Conservation (phyloP, 2,888 invertebrate species). For the Enchytraeus crypticus region DNA sequence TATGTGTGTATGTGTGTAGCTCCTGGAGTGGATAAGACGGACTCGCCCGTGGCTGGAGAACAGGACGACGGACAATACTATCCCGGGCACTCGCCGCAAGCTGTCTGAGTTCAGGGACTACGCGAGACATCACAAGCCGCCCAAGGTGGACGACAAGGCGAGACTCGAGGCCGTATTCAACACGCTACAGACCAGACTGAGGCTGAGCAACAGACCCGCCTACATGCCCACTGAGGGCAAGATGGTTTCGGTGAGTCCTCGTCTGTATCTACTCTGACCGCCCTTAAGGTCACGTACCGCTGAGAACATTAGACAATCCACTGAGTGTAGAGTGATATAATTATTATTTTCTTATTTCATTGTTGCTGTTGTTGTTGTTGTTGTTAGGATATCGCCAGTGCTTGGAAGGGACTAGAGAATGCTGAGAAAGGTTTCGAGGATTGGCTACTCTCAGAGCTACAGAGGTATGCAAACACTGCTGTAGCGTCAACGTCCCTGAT, state of each 20-base stretch:
- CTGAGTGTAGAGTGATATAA: too few relatives aligned
- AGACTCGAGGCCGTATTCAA: conserved; percentile 99
- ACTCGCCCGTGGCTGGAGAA: conserved; percentile 70
- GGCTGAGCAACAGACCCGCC: conserved; percentile 94
- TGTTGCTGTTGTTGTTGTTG: too few relatives aligned
- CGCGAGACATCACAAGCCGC: conserved; percentile 96
- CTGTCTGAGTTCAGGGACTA: conserved; percentile 98
- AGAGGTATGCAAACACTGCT: too few relatives aligned
- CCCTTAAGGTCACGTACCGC: not conserved
- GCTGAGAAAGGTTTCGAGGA: conserved; percentile 99
- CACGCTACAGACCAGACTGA: conserved; percentile 94
- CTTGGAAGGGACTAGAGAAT: conserved; percentile 95
- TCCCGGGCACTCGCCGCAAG: conserved; percentile 92
- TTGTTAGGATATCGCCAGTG: conserved; percentile 80
- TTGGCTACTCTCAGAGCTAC: conserved; percentile 97
- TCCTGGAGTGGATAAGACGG: conserved; percentile 95
- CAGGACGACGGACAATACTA: conserved; percentile 81
- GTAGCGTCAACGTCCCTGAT: too few relatives aligned
- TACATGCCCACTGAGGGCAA: conserved; percentile 99
- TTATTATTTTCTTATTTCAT: too few relatives aligned
- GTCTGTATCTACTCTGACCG: not conserved
- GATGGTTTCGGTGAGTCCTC: conserved; percentile 80
- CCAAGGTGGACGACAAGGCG: conserved; percentile 97
- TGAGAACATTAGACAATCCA: too few relatives aligned
- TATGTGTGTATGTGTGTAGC: too few relatives aligned